Evolutionary conservation across 1,140 invertebrate genomes (phyloP).

Genomic region (Drosophila jambulina): DNA sequence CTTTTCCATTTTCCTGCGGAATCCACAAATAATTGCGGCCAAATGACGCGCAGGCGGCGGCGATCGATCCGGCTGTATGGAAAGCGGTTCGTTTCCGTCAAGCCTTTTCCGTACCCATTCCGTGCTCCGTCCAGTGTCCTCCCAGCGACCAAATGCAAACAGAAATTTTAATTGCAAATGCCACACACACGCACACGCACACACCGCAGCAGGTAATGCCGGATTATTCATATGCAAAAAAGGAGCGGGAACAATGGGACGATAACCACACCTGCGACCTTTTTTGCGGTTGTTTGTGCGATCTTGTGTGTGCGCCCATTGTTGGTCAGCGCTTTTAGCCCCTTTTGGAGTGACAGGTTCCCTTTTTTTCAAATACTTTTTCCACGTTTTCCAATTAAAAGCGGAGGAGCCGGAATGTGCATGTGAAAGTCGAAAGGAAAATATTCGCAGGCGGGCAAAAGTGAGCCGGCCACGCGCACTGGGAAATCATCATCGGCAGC

Average conservation of each 20-base stretch:
- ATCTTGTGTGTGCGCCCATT: slow-evolving; percentile 29
- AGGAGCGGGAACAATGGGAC: slow-evolving; percentile 28
- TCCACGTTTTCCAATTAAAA: slow-evolving; percentile 63
- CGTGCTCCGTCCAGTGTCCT: slow-evolving; percentile 1
- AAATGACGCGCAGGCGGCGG: slow-evolving; percentile 69
- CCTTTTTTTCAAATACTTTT: slow-evolving; percentile 37
- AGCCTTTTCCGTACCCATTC: slow-evolving; percentile 27
- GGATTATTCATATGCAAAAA: slow-evolving; percentile 25
- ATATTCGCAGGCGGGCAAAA: slow-evolving; percentile 61
- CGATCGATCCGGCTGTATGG: slow-evolving; percentile 1
- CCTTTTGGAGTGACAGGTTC: slow-evolving; percentile 42
- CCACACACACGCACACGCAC: slow-evolving; percentile 50
- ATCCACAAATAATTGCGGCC: slow-evolving; percentile 71
- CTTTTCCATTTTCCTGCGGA: slow-evolving; percentile 21
- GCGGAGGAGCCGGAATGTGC: slow-evolving; percentile 1
- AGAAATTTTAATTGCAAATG: slow-evolving; percentile 67
- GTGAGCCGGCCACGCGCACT: slow-evolving; percentile 55
- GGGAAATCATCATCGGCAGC: slow-evolving; percentile 34
- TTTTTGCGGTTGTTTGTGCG: slow-evolving; percentile 46
- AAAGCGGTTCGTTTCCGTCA: slow-evolving; percentile 27
- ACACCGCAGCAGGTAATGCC: slow-evolving; percentile 54
- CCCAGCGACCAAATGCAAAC: slow-evolving; percentile 11
- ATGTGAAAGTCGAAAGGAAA: slow-evolving; percentile 71
- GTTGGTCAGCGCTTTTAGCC: slow-evolving; percentile 32
- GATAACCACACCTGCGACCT: slow-evolving; percentile 57